Percentiles rank a stretch among this genome's conserved stretches.
Conservation (phyloP, 2,113 vertebrate genomes). For the Callocephalon fimbriatum region DNA sequence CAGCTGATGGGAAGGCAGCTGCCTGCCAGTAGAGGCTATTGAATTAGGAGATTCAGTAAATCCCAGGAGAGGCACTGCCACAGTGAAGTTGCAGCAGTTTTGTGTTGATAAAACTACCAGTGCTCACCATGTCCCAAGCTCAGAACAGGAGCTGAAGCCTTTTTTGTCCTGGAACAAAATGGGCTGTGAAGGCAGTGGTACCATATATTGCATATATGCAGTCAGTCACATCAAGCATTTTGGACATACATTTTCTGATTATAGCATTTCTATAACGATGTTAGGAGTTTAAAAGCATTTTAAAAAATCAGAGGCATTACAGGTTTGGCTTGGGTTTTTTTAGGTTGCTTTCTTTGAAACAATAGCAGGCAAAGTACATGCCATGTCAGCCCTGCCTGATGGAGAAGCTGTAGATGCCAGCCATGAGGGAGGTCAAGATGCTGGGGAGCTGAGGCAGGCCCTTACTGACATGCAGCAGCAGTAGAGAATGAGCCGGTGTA, state of each 20-base stretch:
- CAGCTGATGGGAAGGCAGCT: neutral
- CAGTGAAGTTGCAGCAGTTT: constrained; percentile 25
- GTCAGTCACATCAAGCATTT: neutral
- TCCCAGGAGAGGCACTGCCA: constrained; percentile 8
- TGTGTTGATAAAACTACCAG: constrained; percentile 15
- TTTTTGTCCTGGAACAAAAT: constrained; percentile 31
- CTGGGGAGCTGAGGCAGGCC: neutral
- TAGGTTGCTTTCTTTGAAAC: neutral
- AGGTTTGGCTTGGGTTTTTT: neutral
- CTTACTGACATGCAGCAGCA: neutral
- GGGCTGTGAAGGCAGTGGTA: neutral
- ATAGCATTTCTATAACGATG: neutral
- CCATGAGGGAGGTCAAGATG: neutral
- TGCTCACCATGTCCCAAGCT: neutral
- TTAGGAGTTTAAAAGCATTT: neutral
- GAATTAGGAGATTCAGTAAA: neutral
- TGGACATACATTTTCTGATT: neutral
- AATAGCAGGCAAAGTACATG: neutral
- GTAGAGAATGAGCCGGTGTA: neutral
- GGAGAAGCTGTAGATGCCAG: neutral
- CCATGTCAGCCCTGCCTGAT: neutral
- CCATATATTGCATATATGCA: neutral
- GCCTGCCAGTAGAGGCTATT: constrained; percentile 1
- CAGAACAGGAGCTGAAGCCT: neutral
- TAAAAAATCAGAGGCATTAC: neutral